Base-by-base conservation (phyloP, 2,113 vertebrate genomes). In the Struthio camelus region DNA sequence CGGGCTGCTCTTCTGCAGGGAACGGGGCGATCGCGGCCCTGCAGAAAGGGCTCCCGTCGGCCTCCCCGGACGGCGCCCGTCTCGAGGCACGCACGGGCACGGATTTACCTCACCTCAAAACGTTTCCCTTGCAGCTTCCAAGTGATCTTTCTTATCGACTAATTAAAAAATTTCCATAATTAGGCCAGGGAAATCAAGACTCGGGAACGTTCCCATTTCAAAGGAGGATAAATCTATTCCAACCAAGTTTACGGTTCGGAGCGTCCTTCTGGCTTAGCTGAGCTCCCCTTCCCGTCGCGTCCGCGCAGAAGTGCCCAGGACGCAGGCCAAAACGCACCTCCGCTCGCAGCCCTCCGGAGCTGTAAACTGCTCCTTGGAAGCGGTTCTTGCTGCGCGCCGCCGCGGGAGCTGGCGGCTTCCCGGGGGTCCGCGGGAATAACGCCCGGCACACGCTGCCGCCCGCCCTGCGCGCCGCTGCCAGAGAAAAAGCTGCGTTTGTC, bases 101-200 rank as follows among this genome's bases (percentile, higher is more conserved):
- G 2, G 80, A 67, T 51, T 2, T 73, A 79, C 77, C 72, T 90
- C 84, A 93, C 96, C 94, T 97, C 94, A 65, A 70, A 77, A 70
- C 10, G 38, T 89, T 94, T 85, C 95, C 84, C 48, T 82, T 77
- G 91, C 81, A 53, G 53, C 71, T 94, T 92, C 64, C 71, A 65
- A 96, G 80, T 58, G 83, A 94, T 91, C 86, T 79, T 87, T 36
- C 94, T 97, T 91, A 97, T 95, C 97, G 69, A 54, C 89, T 96
- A 89, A 96, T 96, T 97, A 89, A 97, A 93, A 85, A n/a, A 82
- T 56, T 54, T 94, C 96, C 93, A 80, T 97, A 96, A 95, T 94
- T 87, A 97, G 94, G 91, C 78, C 94, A 67, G 81, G 72, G 81
- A 85, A 93, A 95, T 90, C 78, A 94, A 23, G 9, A 62, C 89